Base-by-base conservation (phyloP, 2,888 invertebrate genomes). In the Halocaridina rubra region DNA sequence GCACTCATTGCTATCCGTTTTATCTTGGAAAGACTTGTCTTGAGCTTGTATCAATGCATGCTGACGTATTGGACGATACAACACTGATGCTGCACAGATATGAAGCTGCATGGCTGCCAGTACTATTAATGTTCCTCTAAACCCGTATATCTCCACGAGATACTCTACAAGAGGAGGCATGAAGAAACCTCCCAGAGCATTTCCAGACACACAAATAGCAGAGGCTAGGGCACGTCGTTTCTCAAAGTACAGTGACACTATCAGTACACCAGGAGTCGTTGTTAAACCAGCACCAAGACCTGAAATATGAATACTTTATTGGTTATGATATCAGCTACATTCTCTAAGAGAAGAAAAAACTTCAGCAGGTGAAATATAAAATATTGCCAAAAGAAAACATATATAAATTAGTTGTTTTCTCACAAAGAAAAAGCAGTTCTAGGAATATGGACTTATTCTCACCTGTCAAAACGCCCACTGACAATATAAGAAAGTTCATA, bases 91-190 rank as follows among this genome's bases (percentile, higher is more conserved):
- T 3, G 94, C 93, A 86, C 95, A 95, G 2, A 95, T 95, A 89
- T 95, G 95, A 0, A 95, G 91, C 94, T 95, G 94, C 16, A 95
- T 94, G 0, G 94, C 94, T 90, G 94, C 95, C 32, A 95, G 91
- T 8, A 95, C 91, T 0, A 95, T 91, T 13, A 95, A 93, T 10
- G 95, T 95, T 2, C 95, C 95, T 89, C 94, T 94, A 76, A 95
- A 89, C 13, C 89, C 89, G 69, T 89, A 89, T 13, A 79, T 74
- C 3, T 81, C 80, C 27, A 89, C 82, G 3, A 90, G 88, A 67
- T 81, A 84, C 76, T 90, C 89, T n/a, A 89, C 87, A 16, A 90
- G 86, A 10, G 88, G 88, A 1, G 90, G 90, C 30, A 90, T 64
- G 27, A 89, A 78, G 59, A 90, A 94, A 90, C 95, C 95, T 2